Base-by-base conservation (phyloP, 2,888 invertebrate genomes). In the Morpho helenor region DNA sequence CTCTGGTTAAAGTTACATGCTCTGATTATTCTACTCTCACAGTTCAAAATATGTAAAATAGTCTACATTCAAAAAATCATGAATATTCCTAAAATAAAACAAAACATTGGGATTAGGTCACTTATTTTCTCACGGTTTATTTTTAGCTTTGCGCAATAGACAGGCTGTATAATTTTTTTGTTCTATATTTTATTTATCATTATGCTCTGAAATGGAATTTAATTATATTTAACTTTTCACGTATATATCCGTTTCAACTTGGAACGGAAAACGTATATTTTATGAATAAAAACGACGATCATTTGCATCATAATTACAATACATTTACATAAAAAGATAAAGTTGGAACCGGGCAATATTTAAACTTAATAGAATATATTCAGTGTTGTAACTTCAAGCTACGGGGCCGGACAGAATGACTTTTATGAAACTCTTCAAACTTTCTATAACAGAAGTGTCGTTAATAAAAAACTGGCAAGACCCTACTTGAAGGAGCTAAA, bases 281-380 rank as follows among this genome's bases (percentile, higher is more conserved):
- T 49, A 48, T 52, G 48, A 57, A 39, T 49, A 49, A 46, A 39
- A 43, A 44, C 48, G 50, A n/a, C 40, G 22, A 41, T 50, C 40
- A 52, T 57, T 57, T 57, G 40, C 57, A 57, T 57, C 40, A 39
- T 51, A 56, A 56, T 56, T 50, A 49, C 23, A 47, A 47, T 52
- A 51, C 7, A 52, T 57, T 44, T 52, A 48, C 52, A 52, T 52
- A 57, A 52, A 57, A 49, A 39, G 43, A 52, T 48, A 48, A 48
- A 57, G 43, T 52, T 57, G 31, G 43, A 52, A 49, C 40, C 49
- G 40, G 57, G 44, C 52, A 52, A 47, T 51, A 52, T 57, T 57
- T 46, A 49, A 47, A 41, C 39, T 7, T 47, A 44, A 49, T 49
- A 52, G 42, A 49, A 48, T 54, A 48, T 22, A 54, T 48, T 31